Evolutionary conservation across 2,888 invertebrate genomes (phyloP), one percentile per base, ranked within the genome.

Genomic region (Pocota personata): DNA sequence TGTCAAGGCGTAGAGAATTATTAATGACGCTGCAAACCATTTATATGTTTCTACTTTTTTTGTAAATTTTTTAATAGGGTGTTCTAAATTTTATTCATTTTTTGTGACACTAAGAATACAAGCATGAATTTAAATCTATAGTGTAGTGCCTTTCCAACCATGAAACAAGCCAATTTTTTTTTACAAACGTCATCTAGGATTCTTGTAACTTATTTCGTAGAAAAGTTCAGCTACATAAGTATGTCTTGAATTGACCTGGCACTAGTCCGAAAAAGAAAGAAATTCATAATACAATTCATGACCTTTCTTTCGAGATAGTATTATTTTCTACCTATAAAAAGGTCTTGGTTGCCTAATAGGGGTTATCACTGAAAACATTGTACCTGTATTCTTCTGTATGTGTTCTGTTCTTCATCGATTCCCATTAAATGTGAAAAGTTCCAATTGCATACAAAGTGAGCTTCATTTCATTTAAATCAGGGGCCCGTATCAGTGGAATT

Each of bases 351-450:
- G 8, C 10, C 7, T 50, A 24, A 21, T 50, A 19, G 48, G 48
- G 19, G 4, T 21, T 21, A 5, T 19, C 7, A 10, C 2, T 24
- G 4, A 12, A 48, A 24, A 10, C 21, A 1, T 21, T 2, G 24
- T 24, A 12, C 1, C 12, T n/a, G 5, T 6, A 24, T 10, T 21
- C 43, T 21, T 14, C 21, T 24, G 16, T 35, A 32, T 58, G 10
- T 12, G 21, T 16, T 35, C 12, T 21, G n/a, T 43, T n/a, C 4
- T 10, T 55, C 12, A n/a, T 43, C 19, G 58, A 76, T 76, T 60
- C 66, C 16, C 58, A 58, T 21, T 58, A 58, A 77, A 77, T 69
- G 69, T 77, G 52, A 77, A n/a, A 52, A 69, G 77, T 52, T 60
- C 37, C 14, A 37, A 48, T 16, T 37, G 48, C 72, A 60, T 37